Conservation (phyloP, 2,113 vertebrate genomes). For the Gulo gulo region DNA sequence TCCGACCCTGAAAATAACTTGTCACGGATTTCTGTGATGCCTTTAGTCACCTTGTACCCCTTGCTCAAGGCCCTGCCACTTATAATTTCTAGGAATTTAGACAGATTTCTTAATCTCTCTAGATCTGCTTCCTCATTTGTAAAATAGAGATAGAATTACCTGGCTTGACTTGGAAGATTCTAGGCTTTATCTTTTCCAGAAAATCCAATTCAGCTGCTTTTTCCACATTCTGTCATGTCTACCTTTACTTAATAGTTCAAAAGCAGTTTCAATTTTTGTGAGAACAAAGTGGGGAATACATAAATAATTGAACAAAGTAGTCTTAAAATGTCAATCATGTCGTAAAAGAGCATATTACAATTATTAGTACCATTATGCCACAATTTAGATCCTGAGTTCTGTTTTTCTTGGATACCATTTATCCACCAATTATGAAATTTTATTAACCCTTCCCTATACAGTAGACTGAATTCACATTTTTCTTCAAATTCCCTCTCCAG, state of each 20-base stretch:
- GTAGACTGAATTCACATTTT: background rate
- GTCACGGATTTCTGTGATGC: background rate
- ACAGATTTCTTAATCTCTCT: conserved; percentile 23
- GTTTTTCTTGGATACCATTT: background rate
- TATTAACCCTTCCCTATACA: background rate
- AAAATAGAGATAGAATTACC: background rate
- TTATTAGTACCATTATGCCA: background rate
- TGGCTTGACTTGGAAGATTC: background rate
- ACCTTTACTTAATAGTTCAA: conserved; percentile 7
- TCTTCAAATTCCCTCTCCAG: background rate
- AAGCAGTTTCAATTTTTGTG: conserved; percentile 42
- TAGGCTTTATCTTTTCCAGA: background rate
- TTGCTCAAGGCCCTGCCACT: background rate
- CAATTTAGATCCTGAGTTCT: background rate
- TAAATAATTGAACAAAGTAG: conserved; percentile 42
- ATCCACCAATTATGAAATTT: background rate
- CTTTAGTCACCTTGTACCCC: background rate
- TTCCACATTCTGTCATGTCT: background rate
- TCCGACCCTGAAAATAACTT: background rate
- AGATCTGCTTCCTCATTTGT: background rate
- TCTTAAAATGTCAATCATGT: background rate
- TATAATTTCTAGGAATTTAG: background rate
- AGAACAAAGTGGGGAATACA: background rate
- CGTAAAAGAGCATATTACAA: background rate
- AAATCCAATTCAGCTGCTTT: background rate